phyloP scores from a whole-genome alignment of 2,888 invertebrate species.

The Scaptomyza polygonia region DNA sequence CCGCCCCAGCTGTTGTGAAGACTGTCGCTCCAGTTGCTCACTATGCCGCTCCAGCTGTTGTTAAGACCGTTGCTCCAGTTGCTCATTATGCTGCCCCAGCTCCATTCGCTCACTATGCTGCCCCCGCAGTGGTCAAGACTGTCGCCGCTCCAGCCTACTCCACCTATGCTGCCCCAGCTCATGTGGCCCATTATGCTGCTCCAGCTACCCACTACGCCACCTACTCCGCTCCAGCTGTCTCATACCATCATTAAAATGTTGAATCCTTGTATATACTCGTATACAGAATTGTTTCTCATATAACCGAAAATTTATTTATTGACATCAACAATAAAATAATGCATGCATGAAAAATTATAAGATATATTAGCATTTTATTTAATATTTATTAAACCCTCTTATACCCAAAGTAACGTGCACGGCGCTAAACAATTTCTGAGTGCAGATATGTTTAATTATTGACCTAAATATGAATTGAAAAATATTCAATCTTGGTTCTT shows the following conservation, averaged over 20 bases:
- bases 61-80: conserved; percentile 39
- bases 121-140: conserved; percentile 38
- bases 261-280: conserved; percentile 21
- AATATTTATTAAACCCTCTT: no score
- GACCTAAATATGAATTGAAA: no score
- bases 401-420: no score
- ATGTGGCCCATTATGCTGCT: conserved; percentile 30
- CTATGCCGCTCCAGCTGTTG: conserved; percentile 33
- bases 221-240: conserved; percentile 56
- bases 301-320: conserved; percentile 71
- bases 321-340: conserved; percentile 70
- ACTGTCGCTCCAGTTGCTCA: conserved; percentile 53
- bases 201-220: conserved; percentile 53
- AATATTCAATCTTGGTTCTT: no score
- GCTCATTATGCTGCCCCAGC: conserved; percentile 52
- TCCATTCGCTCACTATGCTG: conserved; percentile 46
- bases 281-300: conserved; percentile 61
- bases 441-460: no score
- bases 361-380: background rate
- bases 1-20: conserved; percentile 38
- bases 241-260: conserved; percentile 68
- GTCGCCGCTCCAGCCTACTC: conserved; percentile 39
- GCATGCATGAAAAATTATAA: conserved; percentile 43
- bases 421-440: no score
- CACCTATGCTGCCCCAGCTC: conserved; percentile 50